These are phyloP conservation scores for Diarsia dahlii DNA, from an alignment of 2,888 invertebrate species.

Conservation along the genomic window DNA sequence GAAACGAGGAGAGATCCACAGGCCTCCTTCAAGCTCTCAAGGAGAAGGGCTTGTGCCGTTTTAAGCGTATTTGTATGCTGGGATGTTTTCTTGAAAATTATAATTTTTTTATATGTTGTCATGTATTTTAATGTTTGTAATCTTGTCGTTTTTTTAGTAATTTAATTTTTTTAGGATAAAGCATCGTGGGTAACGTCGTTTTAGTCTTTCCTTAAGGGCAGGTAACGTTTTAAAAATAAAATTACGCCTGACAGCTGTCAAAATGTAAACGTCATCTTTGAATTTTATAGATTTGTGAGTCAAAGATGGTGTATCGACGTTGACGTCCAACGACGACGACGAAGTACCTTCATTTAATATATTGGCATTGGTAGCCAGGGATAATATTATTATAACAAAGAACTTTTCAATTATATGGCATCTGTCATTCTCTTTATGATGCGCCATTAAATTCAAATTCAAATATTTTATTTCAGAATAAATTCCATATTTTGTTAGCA, in stretches of 20 bases:
- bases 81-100: constrained; percentile 13
- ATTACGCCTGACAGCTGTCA: background rate
- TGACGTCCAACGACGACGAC: too few species aligned
- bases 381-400: background rate
- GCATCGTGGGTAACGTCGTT: background rate
- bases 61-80: constrained; percentile 10
- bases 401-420: background rate
- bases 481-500: too few species aligned
- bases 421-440: background rate
- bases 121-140: background rate
- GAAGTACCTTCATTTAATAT: background rate
- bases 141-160: background rate
- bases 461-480: too few species aligned
- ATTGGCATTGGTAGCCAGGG: background rate
- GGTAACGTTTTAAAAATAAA: background rate
- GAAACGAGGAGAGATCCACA: constrained; percentile 5
- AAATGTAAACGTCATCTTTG: constrained; percentile 1
- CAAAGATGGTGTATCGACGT: background rate
- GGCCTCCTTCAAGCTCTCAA: constrained; percentile 36
- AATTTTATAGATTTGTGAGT: background rate
- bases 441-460: background rate
- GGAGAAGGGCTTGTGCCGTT: background rate
- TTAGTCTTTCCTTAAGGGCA: background rate
- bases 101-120: too few species aligned
- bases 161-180: background rate